Evolutionary conservation across 2,113 vertebrate genomes (phyloP).

Genomic region (Eulacestoma nigropectus): DNA sequence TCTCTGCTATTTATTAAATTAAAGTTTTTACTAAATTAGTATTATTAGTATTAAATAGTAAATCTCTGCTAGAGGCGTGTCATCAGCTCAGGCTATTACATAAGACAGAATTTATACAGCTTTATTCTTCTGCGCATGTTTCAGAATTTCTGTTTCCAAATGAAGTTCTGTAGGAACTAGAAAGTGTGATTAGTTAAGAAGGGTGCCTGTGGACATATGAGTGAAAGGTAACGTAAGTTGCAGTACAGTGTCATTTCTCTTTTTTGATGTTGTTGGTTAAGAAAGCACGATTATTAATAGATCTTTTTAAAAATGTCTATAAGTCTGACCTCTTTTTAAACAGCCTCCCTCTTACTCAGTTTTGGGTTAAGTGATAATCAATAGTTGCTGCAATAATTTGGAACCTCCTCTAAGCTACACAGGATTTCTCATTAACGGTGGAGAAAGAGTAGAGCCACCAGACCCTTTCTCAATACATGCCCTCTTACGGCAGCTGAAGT

Average conservation of each 20-base stretch:
- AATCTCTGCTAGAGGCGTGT: not conserved
- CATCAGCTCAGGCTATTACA: not conserved
- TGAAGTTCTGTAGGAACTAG: not conserved
- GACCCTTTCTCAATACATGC: not conserved
- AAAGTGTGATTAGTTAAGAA: not conserved
- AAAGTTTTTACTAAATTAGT: not conserved
- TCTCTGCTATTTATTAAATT: not conserved
- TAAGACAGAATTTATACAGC: not conserved
- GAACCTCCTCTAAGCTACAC: not conserved
- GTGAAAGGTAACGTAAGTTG: not conserved
- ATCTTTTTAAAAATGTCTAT: not conserved
- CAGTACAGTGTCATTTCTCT: not conserved
- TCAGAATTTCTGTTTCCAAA: not conserved
- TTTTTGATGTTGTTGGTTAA: not conserved
- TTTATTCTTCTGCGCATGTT: not conserved
- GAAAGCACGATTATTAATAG: not conserved
- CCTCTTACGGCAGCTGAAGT: not conserved
- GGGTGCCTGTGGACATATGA: not conserved
- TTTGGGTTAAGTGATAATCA: not conserved
- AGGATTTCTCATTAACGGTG: not conserved
- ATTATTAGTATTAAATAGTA: not conserved
- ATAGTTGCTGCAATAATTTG: not conserved
- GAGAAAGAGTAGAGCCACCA: not conserved
- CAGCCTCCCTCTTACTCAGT: not conserved
- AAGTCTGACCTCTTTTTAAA: not conserved